Conservation (phyloP, 1,140 invertebrate genomes). For the Zaprionus tsacasi region DNA sequence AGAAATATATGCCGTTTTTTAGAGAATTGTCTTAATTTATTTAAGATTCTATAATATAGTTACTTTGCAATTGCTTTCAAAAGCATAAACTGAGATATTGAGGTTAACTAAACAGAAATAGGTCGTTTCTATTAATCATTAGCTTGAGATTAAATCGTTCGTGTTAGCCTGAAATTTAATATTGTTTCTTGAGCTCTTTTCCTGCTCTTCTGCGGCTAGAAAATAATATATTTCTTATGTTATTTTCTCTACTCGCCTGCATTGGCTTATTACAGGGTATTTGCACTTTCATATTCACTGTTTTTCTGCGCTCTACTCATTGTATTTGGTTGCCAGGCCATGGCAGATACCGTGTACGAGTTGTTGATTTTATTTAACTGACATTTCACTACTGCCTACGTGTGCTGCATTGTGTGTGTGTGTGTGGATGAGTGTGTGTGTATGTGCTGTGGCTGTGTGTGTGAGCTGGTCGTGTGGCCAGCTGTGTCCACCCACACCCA, state of each 20-base stretch:
- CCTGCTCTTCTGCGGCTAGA: background rate
- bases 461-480: conserved; percentile 33
- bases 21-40: background rate
- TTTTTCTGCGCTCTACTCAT: background rate
- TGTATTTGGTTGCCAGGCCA: conserved; percentile 34
- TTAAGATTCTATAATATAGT: too few relatives aligned
- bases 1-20: too few relatives aligned
- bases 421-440: background rate
- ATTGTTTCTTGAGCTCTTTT: too few relatives aligned
- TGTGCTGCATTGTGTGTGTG: conserved; percentile 39
- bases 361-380: conserved; percentile 72
- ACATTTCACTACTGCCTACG: conserved; percentile 58
- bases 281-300: background rate
- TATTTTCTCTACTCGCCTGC: background rate
- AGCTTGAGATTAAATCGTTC: background rate
- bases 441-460: too few relatives aligned
- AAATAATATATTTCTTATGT: background rate
- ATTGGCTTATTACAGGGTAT: background rate
- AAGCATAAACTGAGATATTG: too few relatives aligned
- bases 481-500: conserved; percentile 23
- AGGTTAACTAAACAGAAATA: too few relatives aligned
- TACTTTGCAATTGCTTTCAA: too few relatives aligned
- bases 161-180: too few relatives aligned
- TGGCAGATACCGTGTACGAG: background rate
- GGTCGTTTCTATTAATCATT: too few relatives aligned